A percentile compares a stretch with the other conserved stretches of the same genome.
These are phyloP conservation scores for Pandion haliaetus DNA, from an alignment of 2,113 vertebrate genomes.

Conservation along the genomic window DNA sequence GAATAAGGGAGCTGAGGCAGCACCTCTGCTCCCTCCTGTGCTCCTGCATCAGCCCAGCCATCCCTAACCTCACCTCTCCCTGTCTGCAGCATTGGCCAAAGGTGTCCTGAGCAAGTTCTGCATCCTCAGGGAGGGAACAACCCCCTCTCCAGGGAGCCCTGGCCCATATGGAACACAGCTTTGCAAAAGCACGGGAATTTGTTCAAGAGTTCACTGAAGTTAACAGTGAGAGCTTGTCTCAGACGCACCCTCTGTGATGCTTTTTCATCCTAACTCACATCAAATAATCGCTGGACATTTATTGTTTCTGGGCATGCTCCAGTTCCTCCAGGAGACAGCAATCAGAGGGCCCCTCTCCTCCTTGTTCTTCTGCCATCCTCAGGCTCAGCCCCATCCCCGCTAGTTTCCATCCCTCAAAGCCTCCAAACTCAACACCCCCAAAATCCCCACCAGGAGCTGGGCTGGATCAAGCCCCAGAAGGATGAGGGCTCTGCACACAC, in stretches of 20 bases:
- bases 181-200: constrained; percentile 20
- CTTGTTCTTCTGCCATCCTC: constrained; percentile 28
- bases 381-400: background rate
- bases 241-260: constrained; percentile 26
- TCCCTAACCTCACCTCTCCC: background rate
- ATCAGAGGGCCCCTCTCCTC: constrained; percentile 6
- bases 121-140: background rate
- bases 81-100: background rate
- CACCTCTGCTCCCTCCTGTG: background rate
- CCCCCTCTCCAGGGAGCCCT: background rate
- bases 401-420: background rate
- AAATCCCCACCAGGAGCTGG: background rate
- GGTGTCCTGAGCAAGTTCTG: background rate
- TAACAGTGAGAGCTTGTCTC: constrained; percentile 22
- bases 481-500: background rate
- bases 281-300: constrained; percentile 51
- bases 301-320: constrained; percentile 66
- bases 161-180: constrained; percentile 17
- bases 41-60: background rate
- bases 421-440: background rate
- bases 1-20: background rate
- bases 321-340: constrained; percentile 34
- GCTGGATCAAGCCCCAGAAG: background rate
- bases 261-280: constrained; percentile 49
- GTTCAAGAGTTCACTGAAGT: constrained; percentile 12